phyloP scores from a whole-genome alignment of 2,888 invertebrate species.

The Eupsilia transversa region DNA sequence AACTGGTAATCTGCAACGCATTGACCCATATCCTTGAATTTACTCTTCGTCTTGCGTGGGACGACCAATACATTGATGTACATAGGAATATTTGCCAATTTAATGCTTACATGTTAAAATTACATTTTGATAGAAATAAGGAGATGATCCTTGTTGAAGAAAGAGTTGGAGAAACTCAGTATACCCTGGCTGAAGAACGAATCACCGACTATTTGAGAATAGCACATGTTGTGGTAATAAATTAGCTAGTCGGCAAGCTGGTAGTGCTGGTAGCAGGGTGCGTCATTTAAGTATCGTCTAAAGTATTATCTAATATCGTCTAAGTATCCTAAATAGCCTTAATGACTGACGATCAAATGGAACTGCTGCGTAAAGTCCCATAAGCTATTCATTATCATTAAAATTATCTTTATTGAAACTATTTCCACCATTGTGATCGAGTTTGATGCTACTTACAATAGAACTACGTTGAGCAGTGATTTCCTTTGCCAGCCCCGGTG shows the following conservation, averaged over 20 bases:
- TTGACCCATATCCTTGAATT: constrained; percentile 27
- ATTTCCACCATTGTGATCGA: constrained; percentile 16
- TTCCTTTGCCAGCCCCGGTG: constrained; percentile 36
- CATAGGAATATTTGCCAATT: constrained; percentile 9
- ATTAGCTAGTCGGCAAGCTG: neutral
- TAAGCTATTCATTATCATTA: neutral
- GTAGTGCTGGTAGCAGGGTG: neutral
- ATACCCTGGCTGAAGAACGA: neutral
- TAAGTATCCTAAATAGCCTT: no score
- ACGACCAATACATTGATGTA: constrained; percentile 22
- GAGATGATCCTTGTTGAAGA: neutral
- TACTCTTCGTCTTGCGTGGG: constrained; percentile 21
- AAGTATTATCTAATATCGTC: no score
- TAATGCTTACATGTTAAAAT: neutral
- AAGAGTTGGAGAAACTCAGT: neutral
- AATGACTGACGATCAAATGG: neutral
- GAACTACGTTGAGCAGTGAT: constrained; percentile 25
- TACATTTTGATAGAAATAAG: neutral
- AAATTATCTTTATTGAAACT: constrained; percentile 16
- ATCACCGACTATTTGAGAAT: neutral
- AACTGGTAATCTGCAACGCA: constrained; percentile 30
- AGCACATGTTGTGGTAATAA: neutral
- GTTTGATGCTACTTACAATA: constrained; percentile 25
- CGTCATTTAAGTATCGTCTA: neutral
- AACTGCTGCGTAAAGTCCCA: neutral